Evolutionary conservation across 2,113 vertebrate genomes (phyloP).

Genomic region (Eonycteris spelaea): DNA sequence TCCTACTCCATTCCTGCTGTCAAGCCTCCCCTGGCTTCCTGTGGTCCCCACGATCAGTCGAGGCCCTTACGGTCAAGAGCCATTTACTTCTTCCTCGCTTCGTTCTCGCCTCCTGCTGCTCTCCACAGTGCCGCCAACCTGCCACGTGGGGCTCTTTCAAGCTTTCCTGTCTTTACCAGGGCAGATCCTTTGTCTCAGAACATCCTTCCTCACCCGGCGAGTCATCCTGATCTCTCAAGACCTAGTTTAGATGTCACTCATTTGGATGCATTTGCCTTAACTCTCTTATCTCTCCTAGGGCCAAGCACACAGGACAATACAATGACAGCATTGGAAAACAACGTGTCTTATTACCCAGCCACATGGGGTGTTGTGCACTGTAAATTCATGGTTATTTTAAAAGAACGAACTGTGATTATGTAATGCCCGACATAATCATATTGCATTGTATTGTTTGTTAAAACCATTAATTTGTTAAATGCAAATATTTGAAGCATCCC

Average conservation of each 20-base stretch:
- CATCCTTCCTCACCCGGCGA: background rate
- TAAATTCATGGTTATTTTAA: background rate
- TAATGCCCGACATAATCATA: background rate
- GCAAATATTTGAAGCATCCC: background rate
- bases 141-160: background rate
- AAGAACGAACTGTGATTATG: background rate
- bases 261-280: background rate
- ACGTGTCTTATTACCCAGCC: background rate
- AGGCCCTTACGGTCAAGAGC: background rate
- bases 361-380: background rate
- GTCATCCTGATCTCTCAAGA: background rate
- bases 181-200: background rate
- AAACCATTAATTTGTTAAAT: background rate
- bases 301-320: too few relatives aligned
- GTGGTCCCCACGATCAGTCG: background rate
- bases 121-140: accelerated
- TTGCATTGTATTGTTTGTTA: background rate
- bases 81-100: background rate
- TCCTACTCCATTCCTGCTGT: background rate
- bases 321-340: background rate
- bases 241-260: background rate
- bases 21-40: background rate
- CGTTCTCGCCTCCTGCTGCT: background rate
- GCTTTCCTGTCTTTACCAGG: background rate
- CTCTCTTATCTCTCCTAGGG: background rate